A percentile compares a stretch with the other conserved stretches of the same genome.
Evolutionary conservation across 2,797 vertebrate species (phyloP).

Genomic region (Coluber constrictor): DNA sequence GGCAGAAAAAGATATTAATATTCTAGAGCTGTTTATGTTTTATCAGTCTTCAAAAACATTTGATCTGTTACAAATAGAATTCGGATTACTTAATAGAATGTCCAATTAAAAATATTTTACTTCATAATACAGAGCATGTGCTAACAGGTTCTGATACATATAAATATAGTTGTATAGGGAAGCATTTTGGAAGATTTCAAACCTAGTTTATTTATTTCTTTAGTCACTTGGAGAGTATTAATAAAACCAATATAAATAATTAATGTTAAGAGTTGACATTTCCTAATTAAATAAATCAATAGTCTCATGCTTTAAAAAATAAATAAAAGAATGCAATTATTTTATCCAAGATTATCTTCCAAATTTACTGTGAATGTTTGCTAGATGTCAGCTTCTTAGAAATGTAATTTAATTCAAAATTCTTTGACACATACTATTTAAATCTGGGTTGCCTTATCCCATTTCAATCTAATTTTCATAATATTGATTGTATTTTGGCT

Average conservation of each 20-base stretch:
- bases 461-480: not conserved
- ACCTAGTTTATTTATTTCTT: not conserved
- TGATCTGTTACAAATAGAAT: not conserved
- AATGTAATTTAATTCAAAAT: not conserved
- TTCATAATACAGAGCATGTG: not conserved
- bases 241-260: not conserved
- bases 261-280: not conserved
- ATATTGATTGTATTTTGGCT: not conserved
- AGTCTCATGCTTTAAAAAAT: not conserved
- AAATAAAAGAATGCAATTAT: not conserved
- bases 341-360: not conserved
- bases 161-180: too few relatives aligned
- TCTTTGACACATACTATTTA: not conserved
- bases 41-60: not conserved
- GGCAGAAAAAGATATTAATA: not conserved
- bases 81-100: not conserved
- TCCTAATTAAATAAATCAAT: not conserved
- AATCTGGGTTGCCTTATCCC: not conserved
- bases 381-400: not conserved
- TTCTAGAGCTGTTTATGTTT: not conserved
- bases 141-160: not conserved
- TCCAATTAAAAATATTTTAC: not conserved
- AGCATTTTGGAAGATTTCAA: not conserved
- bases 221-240: not conserved
- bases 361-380: not conserved